These are phyloP conservation scores for Netelia virgata DNA, from an alignment of 2,888 invertebrate genomes.

Conservation along the genomic window DNA sequence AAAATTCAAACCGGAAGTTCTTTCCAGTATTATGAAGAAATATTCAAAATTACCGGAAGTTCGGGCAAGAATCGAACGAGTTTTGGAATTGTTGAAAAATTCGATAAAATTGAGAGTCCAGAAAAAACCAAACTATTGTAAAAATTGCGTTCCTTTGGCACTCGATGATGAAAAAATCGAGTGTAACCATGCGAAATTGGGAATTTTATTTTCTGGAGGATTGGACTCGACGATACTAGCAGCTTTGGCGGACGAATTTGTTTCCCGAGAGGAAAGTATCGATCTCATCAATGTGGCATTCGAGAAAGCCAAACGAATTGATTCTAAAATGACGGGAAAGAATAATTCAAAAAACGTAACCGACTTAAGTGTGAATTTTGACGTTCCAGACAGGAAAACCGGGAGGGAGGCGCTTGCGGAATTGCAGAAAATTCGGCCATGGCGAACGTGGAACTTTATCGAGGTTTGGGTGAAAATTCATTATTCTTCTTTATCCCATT, in stretches of 20 bases:
- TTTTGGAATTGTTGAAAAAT: constrained; percentile 86
- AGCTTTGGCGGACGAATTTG: constrained; percentile 90
- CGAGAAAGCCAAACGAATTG: constrained; percentile 84
- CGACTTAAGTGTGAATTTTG: constrained; percentile 84
- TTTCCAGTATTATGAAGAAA: constrained; percentile 83
- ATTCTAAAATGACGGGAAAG: constrained; percentile 41
- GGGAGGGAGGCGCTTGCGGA: constrained; percentile 90
- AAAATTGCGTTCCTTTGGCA: constrained; percentile 85
- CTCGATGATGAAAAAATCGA: constrained; percentile 66
- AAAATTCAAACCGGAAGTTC: constrained; percentile 74
- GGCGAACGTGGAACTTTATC: constrained; percentile 93
- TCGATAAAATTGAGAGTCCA: constrained; percentile 88
- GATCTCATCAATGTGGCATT: constrained; percentile 99
- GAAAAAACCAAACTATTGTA: constrained; percentile 88
- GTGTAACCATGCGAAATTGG: constrained; percentile 87
- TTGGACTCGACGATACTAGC: constrained; percentile 98
- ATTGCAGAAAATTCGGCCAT: constrained; percentile 89
- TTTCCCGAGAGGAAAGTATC: constrained; percentile 89
- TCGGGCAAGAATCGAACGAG: constrained; percentile 83
- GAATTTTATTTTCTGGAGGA: constrained; percentile 97
- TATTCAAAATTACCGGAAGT: constrained; percentile 84
- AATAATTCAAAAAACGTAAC: constrained; percentile 71
- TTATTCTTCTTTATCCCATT: neutral
- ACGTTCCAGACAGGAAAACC: constrained; percentile 94
- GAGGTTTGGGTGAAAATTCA: constrained; percentile 85